A percentile compares a stretch with the other conserved stretches of the same genome.
phyloP scores from a whole-genome alignment of 2,113 vertebrate genomes.

The Tyrannus savana region DNA sequence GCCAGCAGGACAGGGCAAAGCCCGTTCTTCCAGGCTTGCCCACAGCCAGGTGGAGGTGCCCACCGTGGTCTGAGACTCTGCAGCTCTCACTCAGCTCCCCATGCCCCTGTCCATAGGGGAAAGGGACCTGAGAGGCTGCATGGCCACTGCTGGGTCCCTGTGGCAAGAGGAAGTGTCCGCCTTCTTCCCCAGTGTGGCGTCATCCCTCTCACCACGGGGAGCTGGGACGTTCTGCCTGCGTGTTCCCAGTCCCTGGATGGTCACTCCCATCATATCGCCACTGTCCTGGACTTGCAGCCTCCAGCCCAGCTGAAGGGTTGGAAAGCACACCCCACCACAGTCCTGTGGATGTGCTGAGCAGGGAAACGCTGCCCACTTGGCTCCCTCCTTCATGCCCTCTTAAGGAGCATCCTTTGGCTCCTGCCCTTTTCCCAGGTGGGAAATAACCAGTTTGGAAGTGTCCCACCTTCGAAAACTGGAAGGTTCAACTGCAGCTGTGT shows the following conservation, averaged over 20 bases:
- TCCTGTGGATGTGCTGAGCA: neutral
- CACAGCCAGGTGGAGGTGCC: accelerated
- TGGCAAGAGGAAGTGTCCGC: conserved; percentile 21
- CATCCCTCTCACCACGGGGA: neutral
- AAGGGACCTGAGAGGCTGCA: neutral
- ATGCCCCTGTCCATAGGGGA: accelerated
- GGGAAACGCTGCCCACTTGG: neutral
- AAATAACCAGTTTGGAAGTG: neutral
- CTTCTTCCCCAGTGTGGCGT: neutral
- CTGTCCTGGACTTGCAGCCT: neutral
- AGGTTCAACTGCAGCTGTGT: neutral
- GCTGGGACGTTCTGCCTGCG: neutral
- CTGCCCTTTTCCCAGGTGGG: neutral
- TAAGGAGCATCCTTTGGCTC: neutral
- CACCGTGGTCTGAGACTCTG: accelerated
- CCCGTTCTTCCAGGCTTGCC: accelerated
- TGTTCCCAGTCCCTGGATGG: neutral
- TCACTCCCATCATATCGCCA: accelerated
- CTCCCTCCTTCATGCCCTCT: neutral
- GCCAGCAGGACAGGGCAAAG: neutral
- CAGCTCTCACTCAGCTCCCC: neutral
- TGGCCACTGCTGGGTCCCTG: neutral
- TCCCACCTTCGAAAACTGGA: neutral
- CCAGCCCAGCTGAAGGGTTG: accelerated
- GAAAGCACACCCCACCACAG: accelerated